phyloP scores from a whole-genome alignment of 2,888 invertebrate genomes.

The Macrophya alboannulata region DNA sequence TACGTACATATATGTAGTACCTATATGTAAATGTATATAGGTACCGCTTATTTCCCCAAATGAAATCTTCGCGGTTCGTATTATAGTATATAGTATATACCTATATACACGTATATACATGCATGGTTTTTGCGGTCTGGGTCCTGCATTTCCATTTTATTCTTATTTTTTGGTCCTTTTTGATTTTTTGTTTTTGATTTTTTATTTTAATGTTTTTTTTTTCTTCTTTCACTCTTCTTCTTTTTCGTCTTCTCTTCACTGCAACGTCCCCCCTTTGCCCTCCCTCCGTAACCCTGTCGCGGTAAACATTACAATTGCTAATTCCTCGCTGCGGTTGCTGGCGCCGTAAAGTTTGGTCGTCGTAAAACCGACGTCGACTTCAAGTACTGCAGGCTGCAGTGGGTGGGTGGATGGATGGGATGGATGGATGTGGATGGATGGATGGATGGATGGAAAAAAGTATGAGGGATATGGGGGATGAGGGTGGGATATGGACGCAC shows the following conservation, averaged over 20 bases:
- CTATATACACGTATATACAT: not conserved
- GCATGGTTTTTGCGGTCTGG: conserved; percentile 24
- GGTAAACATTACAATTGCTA: conserved; percentile 77
- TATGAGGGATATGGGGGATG: not conserved
- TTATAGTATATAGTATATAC: not conserved
- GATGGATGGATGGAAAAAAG: not conserved
- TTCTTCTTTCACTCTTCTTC: conserved; percentile 27
- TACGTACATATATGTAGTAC: not conserved
- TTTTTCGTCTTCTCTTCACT: conserved; percentile 24
- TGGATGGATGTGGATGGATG: not conserved
- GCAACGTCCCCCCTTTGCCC: conserved; percentile 55
- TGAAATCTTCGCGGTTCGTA: conserved; percentile 42
- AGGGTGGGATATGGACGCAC: conserved; percentile 9
- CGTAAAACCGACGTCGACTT: conserved; percentile 76
- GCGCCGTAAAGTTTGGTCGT: conserved; percentile 75
- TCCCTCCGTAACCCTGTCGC: conserved; percentile 51
- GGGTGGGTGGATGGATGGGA: conserved; percentile 24
- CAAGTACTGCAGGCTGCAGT: not conserved
- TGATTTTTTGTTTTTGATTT: not conserved
- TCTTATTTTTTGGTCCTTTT: conserved; percentile 57
- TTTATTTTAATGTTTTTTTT: conserved; percentile 27
- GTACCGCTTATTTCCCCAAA: conserved; percentile 49
- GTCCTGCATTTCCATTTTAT: conserved; percentile 16
- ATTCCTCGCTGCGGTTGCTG: conserved; percentile 75
- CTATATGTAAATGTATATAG: not conserved